Conservation (phyloP, 2,797 vertebrate species). For the Vireo griseus region DNA sequence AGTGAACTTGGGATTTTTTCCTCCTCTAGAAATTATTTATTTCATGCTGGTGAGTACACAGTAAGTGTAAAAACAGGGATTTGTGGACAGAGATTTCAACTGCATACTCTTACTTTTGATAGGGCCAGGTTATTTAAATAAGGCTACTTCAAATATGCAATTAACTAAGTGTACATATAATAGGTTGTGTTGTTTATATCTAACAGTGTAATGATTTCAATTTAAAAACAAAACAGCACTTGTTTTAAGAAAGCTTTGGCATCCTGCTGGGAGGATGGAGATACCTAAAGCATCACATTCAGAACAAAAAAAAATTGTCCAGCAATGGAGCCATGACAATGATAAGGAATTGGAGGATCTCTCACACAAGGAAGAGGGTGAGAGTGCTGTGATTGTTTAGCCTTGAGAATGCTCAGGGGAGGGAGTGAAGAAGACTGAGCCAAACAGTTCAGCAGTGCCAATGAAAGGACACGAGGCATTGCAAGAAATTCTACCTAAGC, state of each 20-base stretch:
- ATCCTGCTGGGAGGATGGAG: not conserved
- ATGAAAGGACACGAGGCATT: not conserved
- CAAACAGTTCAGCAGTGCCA: not conserved
- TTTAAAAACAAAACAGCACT: not conserved
- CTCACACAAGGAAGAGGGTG: not conserved
- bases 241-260: not conserved
- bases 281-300: not conserved
- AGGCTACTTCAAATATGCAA: not conserved
- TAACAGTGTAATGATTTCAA: not conserved
- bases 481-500: not conserved
- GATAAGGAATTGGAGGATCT: not conserved
- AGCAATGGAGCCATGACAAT: not conserved
- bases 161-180: not conserved
- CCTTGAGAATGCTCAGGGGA: not conserved
- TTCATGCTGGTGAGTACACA: not conserved
- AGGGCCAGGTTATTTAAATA: not conserved
- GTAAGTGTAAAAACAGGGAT: not conserved
- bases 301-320: not conserved
- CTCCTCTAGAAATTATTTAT: not conserved
- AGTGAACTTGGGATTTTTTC: not conserved
- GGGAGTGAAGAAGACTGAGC: not conserved
- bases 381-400: not conserved
- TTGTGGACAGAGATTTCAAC: not conserved
- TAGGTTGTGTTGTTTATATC: not conserved
- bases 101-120: not conserved